These are phyloP conservation scores for Microtus ochrogaster DNA, from an alignment of 2,113 vertebrate genomes.

Conservation along the genomic window DNA sequence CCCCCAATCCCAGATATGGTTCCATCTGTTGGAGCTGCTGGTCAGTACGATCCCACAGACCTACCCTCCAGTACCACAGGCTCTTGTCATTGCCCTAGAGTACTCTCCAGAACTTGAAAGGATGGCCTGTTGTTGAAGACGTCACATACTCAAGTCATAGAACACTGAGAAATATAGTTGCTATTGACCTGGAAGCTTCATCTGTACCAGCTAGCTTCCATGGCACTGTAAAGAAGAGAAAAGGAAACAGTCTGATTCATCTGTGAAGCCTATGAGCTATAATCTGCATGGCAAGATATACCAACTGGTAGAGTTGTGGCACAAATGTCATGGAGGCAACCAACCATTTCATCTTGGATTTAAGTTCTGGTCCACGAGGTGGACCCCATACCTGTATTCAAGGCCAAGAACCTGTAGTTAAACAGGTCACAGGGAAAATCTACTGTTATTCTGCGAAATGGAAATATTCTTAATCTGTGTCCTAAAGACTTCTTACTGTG, in stretches of 20 bases:
- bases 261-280: not conserved
- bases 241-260: not conserved
- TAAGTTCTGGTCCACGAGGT: not conserved
- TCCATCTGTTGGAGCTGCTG: not conserved
- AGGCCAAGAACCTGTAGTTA: not conserved
- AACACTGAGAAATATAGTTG: not conserved
- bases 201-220: not conserved
- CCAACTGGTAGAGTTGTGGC: not conserved
- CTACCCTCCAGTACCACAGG: not conserved
- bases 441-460: not conserved
- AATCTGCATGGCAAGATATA: not conserved
- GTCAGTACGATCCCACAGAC: not conserved
- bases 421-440: not conserved
- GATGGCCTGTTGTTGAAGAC: not conserved
- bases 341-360: not conserved
- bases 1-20: not conserved
- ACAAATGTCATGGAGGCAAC: not conserved
- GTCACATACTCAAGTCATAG: not conserved
- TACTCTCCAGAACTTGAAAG: not conserved
- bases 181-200: not conserved
- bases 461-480: not conserved
- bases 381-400: not conserved
- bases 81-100: not conserved
- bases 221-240: not conserved
- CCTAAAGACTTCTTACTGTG: not conserved